A percentile compares a stretch with the other conserved stretches of the same genome.
Evolutionary conservation across 2,113 vertebrate species (phyloP).

Genomic region (Channa maculata): DNA sequence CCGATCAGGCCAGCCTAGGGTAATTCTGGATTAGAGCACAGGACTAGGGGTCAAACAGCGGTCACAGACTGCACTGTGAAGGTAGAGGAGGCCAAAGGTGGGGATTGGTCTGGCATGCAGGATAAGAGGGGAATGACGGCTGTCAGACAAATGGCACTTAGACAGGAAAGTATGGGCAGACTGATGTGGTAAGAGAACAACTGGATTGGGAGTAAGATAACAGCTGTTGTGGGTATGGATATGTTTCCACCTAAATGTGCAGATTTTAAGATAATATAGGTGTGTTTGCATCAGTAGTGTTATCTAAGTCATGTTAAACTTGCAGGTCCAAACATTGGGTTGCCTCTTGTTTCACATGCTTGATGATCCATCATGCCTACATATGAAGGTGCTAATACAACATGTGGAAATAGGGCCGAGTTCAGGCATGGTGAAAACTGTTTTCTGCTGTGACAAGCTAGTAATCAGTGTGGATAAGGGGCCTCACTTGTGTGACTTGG

Average conservation of each 20-base stretch:
- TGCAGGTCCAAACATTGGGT: background rate
- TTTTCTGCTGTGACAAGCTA: background rate
- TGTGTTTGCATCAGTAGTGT: background rate
- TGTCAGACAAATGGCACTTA: slow-evolving; percentile 13
- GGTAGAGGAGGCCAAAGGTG: slow-evolving; percentile 43
- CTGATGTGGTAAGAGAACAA: background rate
- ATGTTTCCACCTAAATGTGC: too few species aligned
- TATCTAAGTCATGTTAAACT: background rate
- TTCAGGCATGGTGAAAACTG: background rate
- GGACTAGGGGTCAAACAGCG: slow-evolving; percentile 69
- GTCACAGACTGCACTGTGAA: slow-evolving; percentile 60
- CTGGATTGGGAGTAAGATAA: too few species aligned
- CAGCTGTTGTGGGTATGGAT: too few species aligned
- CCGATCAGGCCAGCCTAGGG: slow-evolving; percentile 54
- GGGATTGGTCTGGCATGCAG: slow-evolving; percentile 29
- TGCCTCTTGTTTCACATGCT: background rate
- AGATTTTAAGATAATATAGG: background rate
- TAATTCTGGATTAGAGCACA: slow-evolving; percentile 80
- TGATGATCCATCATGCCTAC: background rate
- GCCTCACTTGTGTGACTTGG: background rate
- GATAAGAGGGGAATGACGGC: slow-evolving; percentile 19
- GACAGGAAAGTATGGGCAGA: background rate
- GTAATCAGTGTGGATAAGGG: background rate
- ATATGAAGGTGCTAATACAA: slow-evolving; percentile 10
- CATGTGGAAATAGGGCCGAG: background rate